These are phyloP conservation scores for Actinia tenebrosa DNA, from an alignment of 64 coral and sea anemone species.

Conservation along the genomic window DNA sequence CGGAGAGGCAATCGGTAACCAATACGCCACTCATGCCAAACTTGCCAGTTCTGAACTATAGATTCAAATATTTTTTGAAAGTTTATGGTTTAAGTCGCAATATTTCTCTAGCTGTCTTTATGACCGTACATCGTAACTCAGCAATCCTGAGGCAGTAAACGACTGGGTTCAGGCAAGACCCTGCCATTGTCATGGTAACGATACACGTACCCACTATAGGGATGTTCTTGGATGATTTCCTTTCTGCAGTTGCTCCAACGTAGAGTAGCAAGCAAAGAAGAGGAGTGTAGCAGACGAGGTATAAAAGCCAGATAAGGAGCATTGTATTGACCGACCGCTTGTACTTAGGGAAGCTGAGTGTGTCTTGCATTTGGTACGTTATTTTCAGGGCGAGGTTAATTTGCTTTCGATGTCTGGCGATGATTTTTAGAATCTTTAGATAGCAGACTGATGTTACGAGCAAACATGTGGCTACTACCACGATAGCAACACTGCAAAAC, in stretches of 20 bases:
- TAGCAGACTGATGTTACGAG: neutral
- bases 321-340: neutral
- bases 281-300: neutral
- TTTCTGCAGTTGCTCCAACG: neutral
- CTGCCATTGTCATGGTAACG: neutral
- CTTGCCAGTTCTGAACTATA: too few relatives aligned
- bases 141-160: neutral
- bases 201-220: neutral
- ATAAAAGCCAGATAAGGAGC: neutral
- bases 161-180: neutral
- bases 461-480: neutral
- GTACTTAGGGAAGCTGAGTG: neutral
- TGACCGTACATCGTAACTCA: neutral
- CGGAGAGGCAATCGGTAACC: too few relatives aligned
- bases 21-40: too few relatives aligned
- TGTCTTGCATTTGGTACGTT: neutral
- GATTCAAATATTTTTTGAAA: neutral
- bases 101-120: neutral
- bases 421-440: neutral
- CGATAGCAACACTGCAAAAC: neutral
- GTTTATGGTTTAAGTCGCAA: neutral
- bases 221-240: neutral
- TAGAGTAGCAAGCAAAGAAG: neutral
- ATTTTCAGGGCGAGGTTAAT: neutral
- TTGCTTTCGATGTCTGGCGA: neutral